Evolutionary conservation across 2,113 vertebrate species (phyloP), one percentile per base, ranked within the genome.

Genomic region (Emydura subglobosa): DNA sequence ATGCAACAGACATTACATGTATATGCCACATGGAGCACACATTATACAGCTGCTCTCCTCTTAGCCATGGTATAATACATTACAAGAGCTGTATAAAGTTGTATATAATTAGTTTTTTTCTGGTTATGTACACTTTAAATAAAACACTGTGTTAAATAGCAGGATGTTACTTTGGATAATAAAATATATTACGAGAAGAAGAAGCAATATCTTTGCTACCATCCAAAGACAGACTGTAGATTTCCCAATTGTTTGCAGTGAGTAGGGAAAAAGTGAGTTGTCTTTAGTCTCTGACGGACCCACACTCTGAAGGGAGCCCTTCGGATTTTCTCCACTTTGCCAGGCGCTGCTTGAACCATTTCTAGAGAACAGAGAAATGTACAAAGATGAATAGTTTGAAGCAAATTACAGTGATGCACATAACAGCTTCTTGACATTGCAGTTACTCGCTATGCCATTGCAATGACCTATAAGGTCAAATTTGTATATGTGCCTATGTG

Each of bases 311-410:
- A 29, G 99, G 99, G 21, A 99, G 98, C 42, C 99, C 99, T 98
- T 99, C 99, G 0, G 98, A 98, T 96, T 96, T 91, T 95, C 99
- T 98, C 99, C 99, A 99, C 98, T 98, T 97, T 1, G 99, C 98
- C 85, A 99, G 98, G 81, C 99, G 99, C 87, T 98, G 97, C 97
- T 97, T 98, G 98, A 99, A 99, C 99, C 99, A 99, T 98, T 98
- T 98, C 99, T 99, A 96, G 12, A 96, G 82, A 10, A 95, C 25
- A 96, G 19, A 87, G 76, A 95, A 92, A 94, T 4, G 25, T 27
- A 34, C 31, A 92, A 59, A 49, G 55, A 84, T 78, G 87, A 96
- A 98, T 76, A 95, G 14, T 29, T 39, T 72, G 31, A 29, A 22
- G 22, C 16, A 68, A 78, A 25, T 57, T 22, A 51, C 44, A 79